phyloP scores from a whole-genome alignment of 2,888 invertebrate species.

The Ommatoiulus sabulosus region DNA sequence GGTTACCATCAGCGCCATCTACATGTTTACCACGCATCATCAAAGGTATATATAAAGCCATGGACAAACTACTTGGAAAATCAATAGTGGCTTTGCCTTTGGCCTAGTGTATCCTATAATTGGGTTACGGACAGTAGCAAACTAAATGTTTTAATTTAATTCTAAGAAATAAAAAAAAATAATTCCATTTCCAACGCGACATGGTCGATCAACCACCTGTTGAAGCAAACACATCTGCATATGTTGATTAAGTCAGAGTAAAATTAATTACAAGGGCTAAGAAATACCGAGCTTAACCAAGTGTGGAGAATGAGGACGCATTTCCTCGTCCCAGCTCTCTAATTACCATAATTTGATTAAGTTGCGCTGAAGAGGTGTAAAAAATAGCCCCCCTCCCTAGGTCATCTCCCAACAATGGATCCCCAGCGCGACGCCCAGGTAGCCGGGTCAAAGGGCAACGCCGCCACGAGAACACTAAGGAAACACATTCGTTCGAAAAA shows the following conservation, averaged over 20 bases:
- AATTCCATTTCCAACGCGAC: background rate
- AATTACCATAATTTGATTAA: slow-evolving; percentile 30
- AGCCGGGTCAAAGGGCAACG: slow-evolving; percentile 21
- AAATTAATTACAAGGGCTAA: background rate
- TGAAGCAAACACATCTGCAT: background rate
- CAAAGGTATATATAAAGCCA: too few species aligned
- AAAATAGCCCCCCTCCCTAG: background rate
- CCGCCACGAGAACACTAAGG: background rate
- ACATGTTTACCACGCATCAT: too few species aligned
- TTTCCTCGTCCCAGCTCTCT: background rate
- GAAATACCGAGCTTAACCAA: background rate
- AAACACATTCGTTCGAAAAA: background rate
- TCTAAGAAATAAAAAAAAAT: background rate
- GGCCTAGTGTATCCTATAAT: too few species aligned
- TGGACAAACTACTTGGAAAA: too few species aligned
- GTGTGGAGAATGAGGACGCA: background rate
- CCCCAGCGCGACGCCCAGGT: background rate
- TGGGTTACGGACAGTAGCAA: too few species aligned
- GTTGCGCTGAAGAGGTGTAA: background rate
- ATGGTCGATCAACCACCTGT: background rate
- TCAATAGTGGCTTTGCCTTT: too few species aligned
- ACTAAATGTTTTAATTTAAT: background rate
- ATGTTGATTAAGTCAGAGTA: slow-evolving; percentile 10
- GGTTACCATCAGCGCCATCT: too few species aligned
- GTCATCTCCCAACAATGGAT: background rate